phyloP scores from a whole-genome alignment of 92 coral and sea anemone species.

The Umimayanthus kanabou region DNA sequence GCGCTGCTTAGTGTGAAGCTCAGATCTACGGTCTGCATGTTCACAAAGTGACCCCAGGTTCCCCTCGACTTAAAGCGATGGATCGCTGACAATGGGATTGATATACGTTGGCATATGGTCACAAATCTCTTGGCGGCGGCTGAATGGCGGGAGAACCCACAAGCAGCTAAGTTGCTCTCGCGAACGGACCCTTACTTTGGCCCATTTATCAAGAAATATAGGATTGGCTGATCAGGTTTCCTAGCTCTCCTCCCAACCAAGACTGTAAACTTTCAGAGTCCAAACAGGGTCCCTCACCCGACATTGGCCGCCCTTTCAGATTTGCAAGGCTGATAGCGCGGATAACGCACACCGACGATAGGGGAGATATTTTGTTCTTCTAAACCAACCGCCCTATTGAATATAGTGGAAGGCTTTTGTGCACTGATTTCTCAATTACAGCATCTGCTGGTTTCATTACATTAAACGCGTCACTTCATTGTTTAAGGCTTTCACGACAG shows the following conservation, averaged over 20 bases:
- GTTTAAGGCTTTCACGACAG: neutral
- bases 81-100: too few species aligned
- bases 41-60: too few species aligned
- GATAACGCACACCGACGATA: neutral
- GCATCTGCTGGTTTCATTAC: neutral
- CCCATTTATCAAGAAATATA: neutral
- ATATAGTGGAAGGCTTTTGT: neutral
- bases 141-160: too few species aligned
- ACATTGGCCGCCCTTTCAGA: neutral
- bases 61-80: too few species aligned
- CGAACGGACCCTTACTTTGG: too few species aligned
- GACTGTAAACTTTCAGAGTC: neutral
- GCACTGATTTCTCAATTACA: neutral
- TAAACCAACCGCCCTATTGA: neutral
- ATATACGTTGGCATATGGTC: too few species aligned
- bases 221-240: neutral
- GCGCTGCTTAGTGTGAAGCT: too few species aligned
- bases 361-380: neutral
- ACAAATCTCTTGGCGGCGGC: too few species aligned
- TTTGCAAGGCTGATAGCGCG: neutral
- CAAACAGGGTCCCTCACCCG: neutral
- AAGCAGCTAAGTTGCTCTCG: too few species aligned
- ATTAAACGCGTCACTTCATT: neutral
- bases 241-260: neutral
- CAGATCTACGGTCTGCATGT: too few species aligned